Evolutionary conservation across 2,888 invertebrate genomes (phyloP), one percentile per base, ranked within the genome.

Genomic region (Eupithecia abbreviata): DNA sequence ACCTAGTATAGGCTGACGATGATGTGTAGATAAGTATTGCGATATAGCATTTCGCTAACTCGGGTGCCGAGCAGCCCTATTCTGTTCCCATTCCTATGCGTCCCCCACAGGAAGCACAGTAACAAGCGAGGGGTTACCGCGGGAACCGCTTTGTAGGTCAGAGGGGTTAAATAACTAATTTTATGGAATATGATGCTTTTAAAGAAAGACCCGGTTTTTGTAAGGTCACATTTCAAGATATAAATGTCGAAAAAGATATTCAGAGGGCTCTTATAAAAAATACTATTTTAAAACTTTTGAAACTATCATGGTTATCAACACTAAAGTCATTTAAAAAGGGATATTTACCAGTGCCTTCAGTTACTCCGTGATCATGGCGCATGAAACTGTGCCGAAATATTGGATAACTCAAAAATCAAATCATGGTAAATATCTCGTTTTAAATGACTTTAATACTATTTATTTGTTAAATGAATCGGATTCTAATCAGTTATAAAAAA

Each of bases 101-200:
- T 62, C 47, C 76, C 72, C 78, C 73, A 62, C 76, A 76, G 76
- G 76, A 78, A 69, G 49, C 18, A 51, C 45, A 51, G 51, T 73
- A 72, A 73, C 71, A 51, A 69, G 65, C 68, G 47, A 76, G 78
- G 78, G 78, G 78, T 72, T 68, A 72, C 72, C 65, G 76, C 76
- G 78, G 45, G 74, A 74, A 74, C 42, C 42, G 49, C 65, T 72
- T 69, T 76, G 74, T 76, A 70, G 78, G 78, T 78, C 78, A 78
- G 58, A 55, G 49, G 73, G 78, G 78, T 78, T 78, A 76, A 78
- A 58, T 41, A 18, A 68, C 47, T 69, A 10, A 76, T 76, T 78
- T 51, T n/a, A 68, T 74, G 73, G 74, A 65, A 74, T 73, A 69
- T 42, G 58, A 71, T 41, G 45, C 67, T 68, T 72, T 9, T 18